Evolutionary conservation across 2,113 vertebrate genomes (phyloP).

Genomic region (Sylvilagus bachmani): DNA sequence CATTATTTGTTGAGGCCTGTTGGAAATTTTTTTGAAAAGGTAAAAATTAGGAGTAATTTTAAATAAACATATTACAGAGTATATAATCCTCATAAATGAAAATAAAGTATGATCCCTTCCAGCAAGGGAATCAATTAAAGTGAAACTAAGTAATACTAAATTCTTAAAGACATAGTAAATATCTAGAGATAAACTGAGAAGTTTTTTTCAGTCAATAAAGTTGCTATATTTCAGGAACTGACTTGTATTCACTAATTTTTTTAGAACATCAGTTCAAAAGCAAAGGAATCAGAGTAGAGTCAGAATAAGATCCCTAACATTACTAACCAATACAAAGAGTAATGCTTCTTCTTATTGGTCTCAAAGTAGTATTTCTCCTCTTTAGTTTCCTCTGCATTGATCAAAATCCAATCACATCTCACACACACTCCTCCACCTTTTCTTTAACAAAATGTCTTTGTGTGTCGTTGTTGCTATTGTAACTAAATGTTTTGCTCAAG

Average conservation of each 20-base stretch:
- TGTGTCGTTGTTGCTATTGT: neutral
- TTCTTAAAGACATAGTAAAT: constrained; percentile 31
- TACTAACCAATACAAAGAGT: constrained; percentile 27
- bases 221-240: constrained; percentile 13
- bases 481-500: constrained; percentile 35
- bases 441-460: neutral
- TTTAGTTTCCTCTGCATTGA: constrained; percentile 11
- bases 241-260: neutral
- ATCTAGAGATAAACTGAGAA: neutral
- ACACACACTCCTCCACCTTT: neutral
- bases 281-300: neutral
- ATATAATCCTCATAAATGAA: constrained; percentile 60
- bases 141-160: constrained; percentile 55
- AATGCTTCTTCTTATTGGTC: neutral
- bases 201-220: constrained; percentile 57
- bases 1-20: constrained; percentile 98
- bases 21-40: constrained; percentile 75
- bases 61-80: constrained; percentile 48
- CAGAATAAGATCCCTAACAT: constrained; percentile 29
- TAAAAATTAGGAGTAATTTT: constrained; percentile 75
- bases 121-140: constrained; percentile 25
- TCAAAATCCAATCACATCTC: neutral
- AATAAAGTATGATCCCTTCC: constrained; percentile 50
- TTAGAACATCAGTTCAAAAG: constrained; percentile 31
- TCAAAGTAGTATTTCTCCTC: neutral